These are phyloP conservation scores for Meloidogyne hapla DNA, from an alignment of 1,140 invertebrate genomes.

Conservation along the genomic window DNA sequence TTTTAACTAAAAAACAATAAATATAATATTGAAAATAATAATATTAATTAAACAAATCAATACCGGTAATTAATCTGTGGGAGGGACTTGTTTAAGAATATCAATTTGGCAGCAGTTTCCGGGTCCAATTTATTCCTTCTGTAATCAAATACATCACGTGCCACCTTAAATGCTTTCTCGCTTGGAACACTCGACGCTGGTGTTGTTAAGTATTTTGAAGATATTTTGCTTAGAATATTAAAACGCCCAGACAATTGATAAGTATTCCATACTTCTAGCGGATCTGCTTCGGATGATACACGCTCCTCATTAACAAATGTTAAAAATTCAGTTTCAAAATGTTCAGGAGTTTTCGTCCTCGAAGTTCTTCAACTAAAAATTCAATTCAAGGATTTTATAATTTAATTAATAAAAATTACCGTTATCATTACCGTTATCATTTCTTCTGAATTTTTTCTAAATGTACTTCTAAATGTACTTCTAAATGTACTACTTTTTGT, in stretches of 20 bases:
- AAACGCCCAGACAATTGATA: neutral
- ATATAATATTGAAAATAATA: too few species aligned
- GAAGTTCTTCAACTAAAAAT: too few species aligned
- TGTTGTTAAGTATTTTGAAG: neutral
- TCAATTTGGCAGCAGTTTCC: neutral
- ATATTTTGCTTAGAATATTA: neutral
- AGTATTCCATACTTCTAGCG: neutral
- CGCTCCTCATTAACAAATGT: too few species aligned
- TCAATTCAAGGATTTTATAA: too few species aligned
- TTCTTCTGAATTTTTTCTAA: too few species aligned
- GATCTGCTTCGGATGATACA: neutral
- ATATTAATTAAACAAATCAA: neutral
- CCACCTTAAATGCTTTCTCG: constrained; percentile 6
- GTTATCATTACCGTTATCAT: too few species aligned
- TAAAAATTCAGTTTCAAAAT: too few species aligned
- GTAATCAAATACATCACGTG: constrained; percentile 8
- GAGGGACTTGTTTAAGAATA: constrained; percentile 12
- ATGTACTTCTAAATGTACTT: too few species aligned
- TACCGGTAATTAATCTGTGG: neutral
- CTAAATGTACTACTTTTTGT: too few species aligned
- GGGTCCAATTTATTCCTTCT: neutral
- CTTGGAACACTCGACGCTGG: neutral
- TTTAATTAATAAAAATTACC: too few species aligned
- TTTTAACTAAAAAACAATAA: too few species aligned
- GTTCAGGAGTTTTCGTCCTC: too few species aligned